phyloP scores from a whole-genome alignment of 35 echinoderm and acorn worm species.

The Apostichopus japonicus region DNA sequence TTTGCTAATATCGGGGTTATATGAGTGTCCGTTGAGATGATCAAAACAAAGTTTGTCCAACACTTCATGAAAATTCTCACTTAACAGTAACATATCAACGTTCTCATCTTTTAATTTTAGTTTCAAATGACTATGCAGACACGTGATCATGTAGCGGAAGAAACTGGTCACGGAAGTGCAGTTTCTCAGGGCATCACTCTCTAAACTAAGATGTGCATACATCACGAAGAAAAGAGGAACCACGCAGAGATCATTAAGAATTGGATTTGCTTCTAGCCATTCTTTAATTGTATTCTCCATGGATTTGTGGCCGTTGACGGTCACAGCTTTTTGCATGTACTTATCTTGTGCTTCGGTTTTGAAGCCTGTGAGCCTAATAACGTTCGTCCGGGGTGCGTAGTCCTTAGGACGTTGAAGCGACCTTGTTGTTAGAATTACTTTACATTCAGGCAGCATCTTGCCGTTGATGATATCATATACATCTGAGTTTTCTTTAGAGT shows the following conservation, averaged over 20 bases:
- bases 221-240: constrained; percentile 5
- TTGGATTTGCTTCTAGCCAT: background rate
- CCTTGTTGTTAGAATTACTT: background rate
- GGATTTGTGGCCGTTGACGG: background rate
- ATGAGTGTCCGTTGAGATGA: background rate
- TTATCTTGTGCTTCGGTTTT: background rate
- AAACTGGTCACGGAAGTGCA: constrained; percentile 15
- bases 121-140: constrained; percentile 10
- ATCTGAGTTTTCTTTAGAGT: background rate
- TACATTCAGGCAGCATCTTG: background rate
- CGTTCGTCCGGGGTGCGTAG: background rate
- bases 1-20: background rate
- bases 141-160: constrained; percentile 4
- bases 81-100: background rate
- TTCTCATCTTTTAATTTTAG: background rate
- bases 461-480: background rate
- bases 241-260: background rate
- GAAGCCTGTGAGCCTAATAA: background rate
- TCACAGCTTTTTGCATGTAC: constrained; percentile 24
- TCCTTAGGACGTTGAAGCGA: background rate
- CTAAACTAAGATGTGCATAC: constrained; percentile 7
- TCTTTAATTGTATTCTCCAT: background rate
- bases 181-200: background rate
- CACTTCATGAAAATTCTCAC: background rate
- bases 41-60: background rate